Conservation (phyloP, 2,113 vertebrate genomes). For the Rhinolophus sinicus region DNA sequence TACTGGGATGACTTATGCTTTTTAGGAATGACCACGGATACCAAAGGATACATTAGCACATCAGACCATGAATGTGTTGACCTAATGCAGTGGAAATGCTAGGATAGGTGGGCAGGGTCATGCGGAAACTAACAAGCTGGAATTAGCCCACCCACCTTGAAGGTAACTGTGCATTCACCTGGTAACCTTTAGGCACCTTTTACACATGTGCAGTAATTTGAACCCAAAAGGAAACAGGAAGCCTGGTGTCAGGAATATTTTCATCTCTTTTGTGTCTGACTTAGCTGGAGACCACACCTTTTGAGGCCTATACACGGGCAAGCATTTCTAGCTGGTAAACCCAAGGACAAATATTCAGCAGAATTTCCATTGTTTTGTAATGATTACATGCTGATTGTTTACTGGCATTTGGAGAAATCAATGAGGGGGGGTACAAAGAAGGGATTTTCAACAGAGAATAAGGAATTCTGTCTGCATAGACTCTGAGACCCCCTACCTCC, state of each 20-base stretch:
- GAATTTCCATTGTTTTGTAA: neutral
- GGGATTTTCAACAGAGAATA: neutral
- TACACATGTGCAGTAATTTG: neutral
- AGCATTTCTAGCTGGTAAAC: slow-evolving; percentile 19
- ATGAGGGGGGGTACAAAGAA: neutral
- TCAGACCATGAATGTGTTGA: neutral
- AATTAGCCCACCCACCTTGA: neutral
- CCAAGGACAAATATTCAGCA: neutral
- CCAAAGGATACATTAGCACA: neutral
- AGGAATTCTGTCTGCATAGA: neutral
- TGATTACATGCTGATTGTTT: neutral
- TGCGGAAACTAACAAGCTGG: neutral
- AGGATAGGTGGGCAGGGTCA: neutral
- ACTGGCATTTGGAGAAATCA: neutral
- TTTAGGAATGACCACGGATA: neutral
- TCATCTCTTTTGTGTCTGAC: neutral
- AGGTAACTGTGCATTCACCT: neutral
- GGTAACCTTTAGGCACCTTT: neutral
- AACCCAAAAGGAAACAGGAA: neutral
- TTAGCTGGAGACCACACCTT: neutral
- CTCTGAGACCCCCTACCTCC: neutral
- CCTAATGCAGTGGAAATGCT: neutral
- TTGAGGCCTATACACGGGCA: neutral
- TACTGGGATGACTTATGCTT: neutral
- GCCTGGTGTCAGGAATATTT: neutral